Conservation (phyloP, 2,888 invertebrate species). For the Oasisia sp. region DNA sequence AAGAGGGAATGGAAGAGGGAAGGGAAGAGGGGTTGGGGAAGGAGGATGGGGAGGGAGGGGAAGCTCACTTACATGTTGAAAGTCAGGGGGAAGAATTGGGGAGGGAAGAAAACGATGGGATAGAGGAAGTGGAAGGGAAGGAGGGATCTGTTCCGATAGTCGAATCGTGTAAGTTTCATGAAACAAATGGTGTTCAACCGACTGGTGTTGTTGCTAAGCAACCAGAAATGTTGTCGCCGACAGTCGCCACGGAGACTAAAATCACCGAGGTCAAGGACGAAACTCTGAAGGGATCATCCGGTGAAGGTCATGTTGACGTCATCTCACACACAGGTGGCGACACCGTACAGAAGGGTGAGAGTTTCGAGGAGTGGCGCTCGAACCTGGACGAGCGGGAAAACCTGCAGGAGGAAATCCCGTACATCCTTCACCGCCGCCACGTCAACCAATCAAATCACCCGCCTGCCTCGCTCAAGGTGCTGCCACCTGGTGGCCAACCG, state of each 20-base stretch:
- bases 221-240: not conserved
- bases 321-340: not conserved
- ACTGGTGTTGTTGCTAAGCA: not conserved
- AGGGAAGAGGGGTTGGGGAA: conserved; percentile 13
- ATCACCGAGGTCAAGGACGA: not conserved
- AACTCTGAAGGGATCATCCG: not conserved
- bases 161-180: not conserved
- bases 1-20: not conserved
- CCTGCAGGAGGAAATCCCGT: conserved; percentile 61
- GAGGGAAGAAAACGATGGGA: conserved; percentile 8
- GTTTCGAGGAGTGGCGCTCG: not conserved
- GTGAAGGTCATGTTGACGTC: not conserved
- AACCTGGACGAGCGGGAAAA: not conserved
- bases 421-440: conserved; percentile 54
- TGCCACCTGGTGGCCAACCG: not conserved
- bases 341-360: not conserved
- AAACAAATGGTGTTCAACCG: not conserved
- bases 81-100: conserved; percentile 27
- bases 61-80: conserved; percentile 22
- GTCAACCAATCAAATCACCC: conserved; percentile 23
- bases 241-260: not conserved
- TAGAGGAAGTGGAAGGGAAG: conserved; percentile 26
- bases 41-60: conserved; percentile 22
- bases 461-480: not conserved
- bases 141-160: not conserved